These are phyloP conservation scores for Calypte anna DNA, from an alignment of 2,113 vertebrate genomes.

Conservation along the genomic window DNA sequence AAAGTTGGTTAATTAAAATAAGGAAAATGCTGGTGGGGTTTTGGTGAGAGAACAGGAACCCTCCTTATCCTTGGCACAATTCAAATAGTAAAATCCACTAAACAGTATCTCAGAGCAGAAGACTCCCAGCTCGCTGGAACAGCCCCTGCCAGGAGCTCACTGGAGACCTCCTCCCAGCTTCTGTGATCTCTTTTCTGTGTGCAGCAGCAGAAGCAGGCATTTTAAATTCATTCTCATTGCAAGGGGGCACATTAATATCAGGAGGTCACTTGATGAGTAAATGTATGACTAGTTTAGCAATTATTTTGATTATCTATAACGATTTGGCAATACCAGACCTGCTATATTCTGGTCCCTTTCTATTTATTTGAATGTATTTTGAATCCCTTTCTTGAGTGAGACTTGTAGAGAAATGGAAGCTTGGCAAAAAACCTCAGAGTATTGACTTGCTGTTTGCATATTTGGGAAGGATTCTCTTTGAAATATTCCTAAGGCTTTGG, in stretches of 20 bases:
- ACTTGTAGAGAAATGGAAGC: neutral
- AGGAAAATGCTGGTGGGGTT: neutral
- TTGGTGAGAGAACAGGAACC: neutral
- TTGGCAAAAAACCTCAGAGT: neutral
- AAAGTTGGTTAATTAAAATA: neutral
- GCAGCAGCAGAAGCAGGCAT: neutral
- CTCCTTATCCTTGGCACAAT: neutral
- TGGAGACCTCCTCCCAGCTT: neutral
- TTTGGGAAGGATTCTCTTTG: constrained; percentile 58
- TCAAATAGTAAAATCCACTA: neutral
- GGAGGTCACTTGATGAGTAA: neutral
- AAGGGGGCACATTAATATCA: neutral
- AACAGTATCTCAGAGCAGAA: neutral
- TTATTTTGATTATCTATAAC: neutral
- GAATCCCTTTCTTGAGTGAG: neutral
- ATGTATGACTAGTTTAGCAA: neutral
- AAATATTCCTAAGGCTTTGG: constrained; percentile 53
- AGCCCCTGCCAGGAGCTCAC: neutral
- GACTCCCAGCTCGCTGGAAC: neutral
- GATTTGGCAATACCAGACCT: neutral
- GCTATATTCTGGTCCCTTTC: neutral
- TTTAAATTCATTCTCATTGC: neutral
- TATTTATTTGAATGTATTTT: no score
- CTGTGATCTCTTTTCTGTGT: neutral
- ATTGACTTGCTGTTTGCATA: constrained; percentile 53